Evolutionary conservation across 2,797 vertebrate species (phyloP).

Genomic region (Triplophysa bombifrons): DNA sequence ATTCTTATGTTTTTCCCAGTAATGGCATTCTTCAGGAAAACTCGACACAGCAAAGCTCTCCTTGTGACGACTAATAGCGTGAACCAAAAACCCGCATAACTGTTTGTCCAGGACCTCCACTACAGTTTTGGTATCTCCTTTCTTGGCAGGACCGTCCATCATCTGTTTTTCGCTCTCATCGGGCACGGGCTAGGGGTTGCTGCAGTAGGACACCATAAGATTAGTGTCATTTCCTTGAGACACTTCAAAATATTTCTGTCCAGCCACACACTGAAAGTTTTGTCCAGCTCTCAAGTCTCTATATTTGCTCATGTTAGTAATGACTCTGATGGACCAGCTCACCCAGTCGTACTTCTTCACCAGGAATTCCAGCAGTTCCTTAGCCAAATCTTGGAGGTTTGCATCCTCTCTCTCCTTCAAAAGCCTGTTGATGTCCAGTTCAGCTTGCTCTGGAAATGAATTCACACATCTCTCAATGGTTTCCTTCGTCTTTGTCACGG

Average conservation of each 20-base stretch:
- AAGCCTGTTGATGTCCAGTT: slow-evolving; percentile 66
- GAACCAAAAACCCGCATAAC: slow-evolving; percentile 74
- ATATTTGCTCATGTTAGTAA: slow-evolving; percentile 70
- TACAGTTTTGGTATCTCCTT: slow-evolving; percentile 67
- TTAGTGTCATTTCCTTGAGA: slow-evolving; percentile 71
- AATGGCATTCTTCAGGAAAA: slow-evolving; percentile 79
- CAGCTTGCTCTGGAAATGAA: slow-evolving; percentile 75
- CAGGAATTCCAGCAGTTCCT: slow-evolving; percentile 71
- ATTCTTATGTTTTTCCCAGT: slow-evolving; percentile 80
- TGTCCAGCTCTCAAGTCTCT: slow-evolving; percentile 75
- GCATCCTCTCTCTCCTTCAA: slow-evolving; percentile 66
- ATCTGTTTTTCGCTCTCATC: slow-evolving; percentile 64
- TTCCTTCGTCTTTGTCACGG: slow-evolving; percentile 79
- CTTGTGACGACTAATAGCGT: slow-evolving; percentile 77
- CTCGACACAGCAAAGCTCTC: slow-evolving; percentile 73
- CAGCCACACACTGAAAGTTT: slow-evolving; percentile 73
- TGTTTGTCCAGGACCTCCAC: slow-evolving; percentile 73
- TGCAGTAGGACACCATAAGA: slow-evolving; percentile 77
- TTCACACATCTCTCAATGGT: slow-evolving; percentile 68
- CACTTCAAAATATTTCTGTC: slow-evolving; percentile 75
- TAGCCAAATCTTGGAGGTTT: slow-evolving; percentile 62
- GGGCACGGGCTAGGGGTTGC: slow-evolving; percentile 67
- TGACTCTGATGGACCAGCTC: slow-evolving; percentile 77
- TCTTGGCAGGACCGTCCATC: slow-evolving; percentile 72
- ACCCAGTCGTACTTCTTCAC: slow-evolving; percentile 80